phyloP scores from a whole-genome alignment of 2,113 vertebrate genomes.

The Ammodytes dubius region DNA sequence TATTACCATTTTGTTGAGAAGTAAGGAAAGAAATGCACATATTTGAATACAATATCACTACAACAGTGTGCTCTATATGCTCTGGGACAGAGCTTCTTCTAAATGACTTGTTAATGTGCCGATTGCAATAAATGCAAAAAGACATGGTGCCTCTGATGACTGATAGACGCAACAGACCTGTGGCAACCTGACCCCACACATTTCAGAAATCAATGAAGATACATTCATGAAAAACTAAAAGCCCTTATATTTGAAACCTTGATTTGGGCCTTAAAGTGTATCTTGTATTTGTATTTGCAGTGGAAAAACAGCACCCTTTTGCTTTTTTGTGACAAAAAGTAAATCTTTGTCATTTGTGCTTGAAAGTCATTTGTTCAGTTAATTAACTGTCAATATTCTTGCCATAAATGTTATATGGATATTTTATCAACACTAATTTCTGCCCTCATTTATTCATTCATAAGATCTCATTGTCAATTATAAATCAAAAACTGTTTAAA shows the following conservation, averaged over 20 bases:
- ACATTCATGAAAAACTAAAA: slow-evolving; percentile 15
- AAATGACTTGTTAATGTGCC: slow-evolving; percentile 17
- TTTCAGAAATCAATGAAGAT: neutral
- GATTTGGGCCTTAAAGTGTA: neutral
- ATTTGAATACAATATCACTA: slow-evolving; percentile 2
- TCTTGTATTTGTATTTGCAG: neutral
- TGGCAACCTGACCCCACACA: slow-evolving; percentile 9
- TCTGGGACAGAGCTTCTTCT: neutral
- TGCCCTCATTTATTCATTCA: neutral
- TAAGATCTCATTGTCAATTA: neutral
- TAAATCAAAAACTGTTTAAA: slow-evolving; percentile 8
- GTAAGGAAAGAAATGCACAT: slow-evolving; percentile 5
- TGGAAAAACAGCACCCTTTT: neutral
- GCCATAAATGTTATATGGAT: neutral
- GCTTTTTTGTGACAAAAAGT: neutral
- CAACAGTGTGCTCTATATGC: neutral
- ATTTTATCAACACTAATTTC: neutral
- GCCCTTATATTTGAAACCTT: neutral
- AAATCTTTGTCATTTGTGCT: neutral
- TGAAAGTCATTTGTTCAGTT: neutral
- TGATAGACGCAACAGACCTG: slow-evolving; percentile 18
- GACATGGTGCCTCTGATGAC: neutral
- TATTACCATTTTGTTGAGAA: slow-evolving; percentile 35
- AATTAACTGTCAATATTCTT: neutral
- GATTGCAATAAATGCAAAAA: neutral